Conservation (phyloP, 2,113 vertebrate genomes). For the Dermatemys mawii region DNA sequence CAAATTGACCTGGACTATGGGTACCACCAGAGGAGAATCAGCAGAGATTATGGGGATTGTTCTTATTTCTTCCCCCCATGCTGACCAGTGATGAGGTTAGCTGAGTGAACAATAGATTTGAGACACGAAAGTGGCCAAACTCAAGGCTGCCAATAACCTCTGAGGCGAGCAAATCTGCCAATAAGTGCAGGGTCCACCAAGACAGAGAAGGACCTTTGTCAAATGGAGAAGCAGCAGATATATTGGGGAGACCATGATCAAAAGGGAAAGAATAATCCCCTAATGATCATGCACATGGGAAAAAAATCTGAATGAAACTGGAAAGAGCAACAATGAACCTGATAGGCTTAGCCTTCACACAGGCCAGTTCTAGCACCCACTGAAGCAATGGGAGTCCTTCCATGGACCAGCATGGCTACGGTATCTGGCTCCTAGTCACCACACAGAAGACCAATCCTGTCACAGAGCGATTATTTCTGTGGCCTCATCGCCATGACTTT, state of each 20-base stretch:
- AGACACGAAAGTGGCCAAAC: too few relatives aligned
- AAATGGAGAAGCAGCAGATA: not conserved
- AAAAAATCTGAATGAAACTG: not conserved
- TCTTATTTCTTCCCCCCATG: too few relatives aligned
- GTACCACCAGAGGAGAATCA: too few relatives aligned
- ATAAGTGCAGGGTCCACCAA: too few relatives aligned
- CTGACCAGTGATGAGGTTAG: too few relatives aligned
- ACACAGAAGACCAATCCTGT: not conserved
- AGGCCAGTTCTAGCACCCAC: not conserved
- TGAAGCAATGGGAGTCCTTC: not conserved
- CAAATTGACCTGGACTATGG: too few relatives aligned
- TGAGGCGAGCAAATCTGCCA: too few relatives aligned
- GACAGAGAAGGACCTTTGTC: too few relatives aligned
- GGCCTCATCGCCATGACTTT: not conserved
- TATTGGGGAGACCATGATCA: not conserved
- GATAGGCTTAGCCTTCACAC: too few relatives aligned
- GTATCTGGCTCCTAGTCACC: not conserved
- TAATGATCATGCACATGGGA: not conserved
- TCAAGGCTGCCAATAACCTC: too few relatives aligned
- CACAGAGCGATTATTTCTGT: not conserved
- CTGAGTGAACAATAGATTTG: too few relatives aligned
- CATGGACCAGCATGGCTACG: not conserved
- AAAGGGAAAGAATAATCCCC: not conserved
- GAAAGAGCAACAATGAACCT: not conserved
- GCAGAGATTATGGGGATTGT: too few relatives aligned